Base-by-base conservation (phyloP, 2,113 vertebrate species). In the Corythaeola cristata region DNA sequence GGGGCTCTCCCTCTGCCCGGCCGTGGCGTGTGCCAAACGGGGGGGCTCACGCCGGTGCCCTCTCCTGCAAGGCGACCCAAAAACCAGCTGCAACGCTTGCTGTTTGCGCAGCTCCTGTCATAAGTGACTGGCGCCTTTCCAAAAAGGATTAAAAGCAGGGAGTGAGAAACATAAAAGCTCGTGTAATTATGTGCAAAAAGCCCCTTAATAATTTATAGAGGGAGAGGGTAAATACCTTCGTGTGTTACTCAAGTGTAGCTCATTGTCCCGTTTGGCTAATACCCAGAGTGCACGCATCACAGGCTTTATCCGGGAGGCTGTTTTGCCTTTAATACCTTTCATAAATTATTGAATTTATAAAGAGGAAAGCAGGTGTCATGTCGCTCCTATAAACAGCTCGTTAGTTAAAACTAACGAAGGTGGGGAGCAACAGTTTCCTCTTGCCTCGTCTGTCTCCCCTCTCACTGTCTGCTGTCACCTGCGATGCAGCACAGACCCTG, bases 271-370 rank as follows among this genome's bases (percentile, higher is more conserved):
- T 95, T 94, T 97, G 96, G 98, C 95, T 94, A 97, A 97, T 96
- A 93, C 96, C 97, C 97, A 97, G 97, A 72, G 55, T 64, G 77
- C 93, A 94, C 59, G 94, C 95, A 97, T 93, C 93, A 85, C 88
- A 78, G 95, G 35, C 92, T 95, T 95, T 73, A 94, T 96, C 88
- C 52, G n/a, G 89, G 95, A 79, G 63, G 97, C 91, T 58, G 76
- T 88, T 84, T 90, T 95, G 95, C 95, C 89, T 64, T 97, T 98
- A 97, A 98, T 98, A 96, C 97, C 93, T 92, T 96, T 94, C 94
- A 97, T 98, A 97, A 98, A 98, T 98, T 97, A 98, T 93, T 97
- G 95, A 97, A 94, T 94, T 97, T 97, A 97, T 97, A 97, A 98
- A 97, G 96, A 97, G 97, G 97, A 97, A 98, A 97, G 96, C 96